Evolutionary conservation across 2,113 vertebrate species (phyloP).

Genomic region (Nerophis lumbriciformis): DNA sequence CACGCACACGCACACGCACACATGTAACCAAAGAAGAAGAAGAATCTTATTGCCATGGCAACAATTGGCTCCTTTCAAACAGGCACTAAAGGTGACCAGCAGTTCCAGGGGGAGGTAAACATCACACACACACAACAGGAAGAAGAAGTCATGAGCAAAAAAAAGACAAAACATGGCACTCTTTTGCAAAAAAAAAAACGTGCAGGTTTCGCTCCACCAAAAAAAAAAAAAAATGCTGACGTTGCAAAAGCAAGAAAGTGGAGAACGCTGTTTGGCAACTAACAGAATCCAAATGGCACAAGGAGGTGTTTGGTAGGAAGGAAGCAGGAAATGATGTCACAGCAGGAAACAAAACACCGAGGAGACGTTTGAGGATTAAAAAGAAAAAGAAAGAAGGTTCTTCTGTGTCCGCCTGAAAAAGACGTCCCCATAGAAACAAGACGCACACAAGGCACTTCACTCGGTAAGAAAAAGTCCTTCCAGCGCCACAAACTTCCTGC

Average conservation of each 20-base stretch:
- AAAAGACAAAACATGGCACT: too few relatives aligned
- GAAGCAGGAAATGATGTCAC: slow-evolving; percentile 62
- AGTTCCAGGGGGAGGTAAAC: slow-evolving; percentile 76
- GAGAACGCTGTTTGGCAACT: too few relatives aligned
- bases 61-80: slow-evolving; percentile 73
- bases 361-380: slow-evolving; percentile 52
- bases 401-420: slow-evolving; percentile 84
- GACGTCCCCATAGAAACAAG: slow-evolving; percentile 85
- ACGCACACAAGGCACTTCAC: slow-evolving; percentile 98
- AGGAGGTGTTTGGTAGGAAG: slow-evolving; percentile 1
- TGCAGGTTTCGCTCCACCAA: neutral
- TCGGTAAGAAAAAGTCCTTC: slow-evolving; percentile 84
- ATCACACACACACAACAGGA: slow-evolving; percentile 51
- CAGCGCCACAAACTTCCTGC: slow-evolving; percentile 83
- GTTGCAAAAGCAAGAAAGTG: slow-evolving; percentile 41
- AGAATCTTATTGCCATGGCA: slow-evolving; percentile 70
- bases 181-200: too few relatives aligned
- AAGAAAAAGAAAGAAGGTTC: slow-evolving; percentile 65
- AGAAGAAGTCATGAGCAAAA: too few relatives aligned
- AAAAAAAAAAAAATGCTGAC: slow-evolving; percentile 28
- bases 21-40: neutral
- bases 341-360: slow-evolving; percentile 46
- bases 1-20: too few relatives aligned
- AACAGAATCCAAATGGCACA: slow-evolving; percentile 8
- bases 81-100: slow-evolving; percentile 94